Evolutionary conservation across 2,888 invertebrate genomes (phyloP), one percentile per base, ranked within the genome.

Genomic region (Harpalus rubripes): DNA sequence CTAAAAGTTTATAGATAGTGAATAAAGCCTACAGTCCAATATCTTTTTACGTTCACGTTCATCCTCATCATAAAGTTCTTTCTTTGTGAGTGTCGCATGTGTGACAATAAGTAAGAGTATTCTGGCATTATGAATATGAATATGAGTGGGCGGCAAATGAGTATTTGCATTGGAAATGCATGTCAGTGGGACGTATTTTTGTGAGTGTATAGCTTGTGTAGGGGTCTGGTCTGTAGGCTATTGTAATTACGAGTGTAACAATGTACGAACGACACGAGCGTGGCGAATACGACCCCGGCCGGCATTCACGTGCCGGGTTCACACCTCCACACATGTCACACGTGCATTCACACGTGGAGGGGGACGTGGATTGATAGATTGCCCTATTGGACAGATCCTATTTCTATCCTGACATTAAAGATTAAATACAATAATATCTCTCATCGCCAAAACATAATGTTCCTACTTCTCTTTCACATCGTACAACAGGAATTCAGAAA

Each of bases 201-300:
- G 72, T 44, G 15, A 72, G 44, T 22, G 72, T 52, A 32, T 32
- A 10, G 68, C 68, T 26, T 44, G 72, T 74, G 72, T 74, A 16
- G 68, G 72, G 41, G 72, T 16, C 72, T 10, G 32, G 72, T 44
- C 72, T 74, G 79, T 79, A 59, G 79, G 79, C 61, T 79, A 79
- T 79, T 79, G 79, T 79, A 79, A 79, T 79, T 79, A 79, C 79
- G 61, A 61, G 59, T 59, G 61, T 58, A 59, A 79, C 61, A 79
- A 79, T 79, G 61, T 39, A 16, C 41, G 79, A 79, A 79, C 59
- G 79, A 79, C 79, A 61, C 59, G 39, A 22, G 32, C 58, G 78
- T 78, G 32, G 56, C 61, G 18, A 61, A 59, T 44, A 79, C 32
- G 32, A 32, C 32, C 32, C 32, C 32, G 58, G 26, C 16, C 61